Evolutionary conservation across 2,113 vertebrate species (phyloP).

Genomic region (Rafetus swinhoei): DNA sequence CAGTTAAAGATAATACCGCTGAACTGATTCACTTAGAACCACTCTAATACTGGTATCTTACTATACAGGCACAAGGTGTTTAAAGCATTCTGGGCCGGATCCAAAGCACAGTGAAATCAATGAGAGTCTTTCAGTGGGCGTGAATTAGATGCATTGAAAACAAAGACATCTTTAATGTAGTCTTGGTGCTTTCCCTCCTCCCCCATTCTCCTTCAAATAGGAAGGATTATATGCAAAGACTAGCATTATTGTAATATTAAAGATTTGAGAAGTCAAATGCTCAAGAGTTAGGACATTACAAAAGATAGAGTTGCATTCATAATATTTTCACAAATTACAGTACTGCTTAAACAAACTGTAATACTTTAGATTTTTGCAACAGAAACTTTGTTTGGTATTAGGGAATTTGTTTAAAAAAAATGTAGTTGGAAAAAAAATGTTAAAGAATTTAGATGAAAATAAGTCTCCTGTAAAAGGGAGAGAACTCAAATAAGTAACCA

Average conservation of each 20-base stretch:
- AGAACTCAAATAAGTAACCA: background rate
- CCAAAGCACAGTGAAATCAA: background rate
- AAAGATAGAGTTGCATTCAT: background rate
- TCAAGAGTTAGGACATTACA: background rate
- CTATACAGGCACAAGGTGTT: background rate
- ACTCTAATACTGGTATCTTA: background rate
- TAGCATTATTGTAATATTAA: background rate
- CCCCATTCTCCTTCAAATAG: background rate
- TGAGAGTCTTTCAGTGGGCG: background rate
- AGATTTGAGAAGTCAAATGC: background rate
- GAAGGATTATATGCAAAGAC: background rate
- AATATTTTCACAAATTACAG: background rate
- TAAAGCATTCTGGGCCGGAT: background rate
- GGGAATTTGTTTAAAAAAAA: background rate
- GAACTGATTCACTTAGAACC: background rate
- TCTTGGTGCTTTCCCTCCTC: accelerated
- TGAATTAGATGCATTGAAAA: background rate
- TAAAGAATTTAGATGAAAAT: background rate
- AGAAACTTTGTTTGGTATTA: background rate
- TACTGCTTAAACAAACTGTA: background rate
- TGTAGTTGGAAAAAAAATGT: too few relatives aligned
- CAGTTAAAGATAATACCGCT: background rate
- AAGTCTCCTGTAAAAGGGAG: background rate
- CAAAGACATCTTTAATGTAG: background rate
- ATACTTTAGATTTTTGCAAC: background rate